Evolutionary conservation across 1,140 invertebrate genomes (phyloP).

Genomic region (Lasaia peninsularis): DNA sequence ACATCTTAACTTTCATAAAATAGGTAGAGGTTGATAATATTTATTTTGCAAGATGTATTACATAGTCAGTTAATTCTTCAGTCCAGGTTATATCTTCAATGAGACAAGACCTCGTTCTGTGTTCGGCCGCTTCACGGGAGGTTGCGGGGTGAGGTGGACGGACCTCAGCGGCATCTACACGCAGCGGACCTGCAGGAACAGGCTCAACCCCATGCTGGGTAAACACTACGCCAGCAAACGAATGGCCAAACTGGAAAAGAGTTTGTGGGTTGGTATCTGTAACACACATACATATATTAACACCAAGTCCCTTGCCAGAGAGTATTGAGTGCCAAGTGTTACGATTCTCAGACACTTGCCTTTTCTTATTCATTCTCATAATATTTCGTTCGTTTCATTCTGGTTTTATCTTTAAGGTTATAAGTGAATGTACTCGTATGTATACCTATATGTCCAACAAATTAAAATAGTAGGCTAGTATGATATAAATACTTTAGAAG

Average conservation of each 20-base stretch:
- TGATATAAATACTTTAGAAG: too few species aligned
- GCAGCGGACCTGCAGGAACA: slow-evolving; percentile 47
- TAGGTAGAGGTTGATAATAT: not conserved
- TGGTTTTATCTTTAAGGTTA: too few species aligned
- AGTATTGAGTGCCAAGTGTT: not conserved
- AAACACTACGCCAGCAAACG: slow-evolving; percentile 50
- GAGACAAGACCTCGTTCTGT: slow-evolving; percentile 26
- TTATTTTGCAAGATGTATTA: not conserved
- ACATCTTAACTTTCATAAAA: too few species aligned
- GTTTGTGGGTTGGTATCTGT: slow-evolving; percentile 35
- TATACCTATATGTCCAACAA: too few species aligned
- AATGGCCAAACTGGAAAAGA: slow-evolving; percentile 53
- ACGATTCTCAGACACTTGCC: too few species aligned
- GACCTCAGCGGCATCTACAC: slow-evolving; percentile 54
- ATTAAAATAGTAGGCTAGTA: too few species aligned
- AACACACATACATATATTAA: not conserved
- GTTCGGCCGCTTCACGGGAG: slow-evolving; percentile 48
- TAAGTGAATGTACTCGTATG: too few species aligned
- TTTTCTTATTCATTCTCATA: too few species aligned
- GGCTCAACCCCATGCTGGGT: slow-evolving; percentile 34
- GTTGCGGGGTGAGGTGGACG: slow-evolving; percentile 51
- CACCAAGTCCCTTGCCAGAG: not conserved
- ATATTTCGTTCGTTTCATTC: too few species aligned
- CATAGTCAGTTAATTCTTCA: slow-evolving; percentile 6
- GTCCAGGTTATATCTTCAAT: slow-evolving; percentile 24